These are phyloP conservation scores for Eristalis pertinax DNA, from an alignment of 2,888 invertebrate genomes.

Conservation along the genomic window DNA sequence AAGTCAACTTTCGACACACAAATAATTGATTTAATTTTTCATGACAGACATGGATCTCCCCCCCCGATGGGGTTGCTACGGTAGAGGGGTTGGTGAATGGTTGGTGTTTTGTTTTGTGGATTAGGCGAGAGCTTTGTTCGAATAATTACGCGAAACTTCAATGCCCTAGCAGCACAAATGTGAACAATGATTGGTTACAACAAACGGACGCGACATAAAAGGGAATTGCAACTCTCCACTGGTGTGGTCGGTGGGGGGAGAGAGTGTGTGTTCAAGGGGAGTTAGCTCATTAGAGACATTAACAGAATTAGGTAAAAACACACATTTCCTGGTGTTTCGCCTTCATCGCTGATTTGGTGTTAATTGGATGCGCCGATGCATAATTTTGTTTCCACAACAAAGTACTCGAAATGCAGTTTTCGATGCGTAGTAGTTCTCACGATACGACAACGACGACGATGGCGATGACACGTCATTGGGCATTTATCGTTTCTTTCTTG, in stretches of 20 bases:
- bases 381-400: background rate
- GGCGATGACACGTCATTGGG: background rate
- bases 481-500: background rate
- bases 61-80: conserved; percentile 11
- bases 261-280: conserved; percentile 1
- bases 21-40: conserved; percentile 71
- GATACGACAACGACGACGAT: background rate
- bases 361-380: conserved; percentile 35
- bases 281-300: conserved; percentile 51
- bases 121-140: conserved; percentile 55
- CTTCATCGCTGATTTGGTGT: conserved; percentile 62
- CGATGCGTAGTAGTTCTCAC: background rate
- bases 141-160: conserved; percentile 67
- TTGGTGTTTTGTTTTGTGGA: conserved; percentile 42
- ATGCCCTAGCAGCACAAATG: conserved; percentile 70
- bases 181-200: conserved; percentile 41
- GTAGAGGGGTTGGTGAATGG: too few species aligned
- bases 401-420: background rate
- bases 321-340: conserved; percentile 61
- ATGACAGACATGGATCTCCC: conserved; percentile 62
- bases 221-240: background rate
- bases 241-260: background rate
- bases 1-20: conserved; percentile 63
- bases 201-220: background rate
- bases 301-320: conserved; percentile 51